Evolutionary conservation across 2,113 vertebrate species (phyloP).

Genomic region (Chauna torquata): DNA sequence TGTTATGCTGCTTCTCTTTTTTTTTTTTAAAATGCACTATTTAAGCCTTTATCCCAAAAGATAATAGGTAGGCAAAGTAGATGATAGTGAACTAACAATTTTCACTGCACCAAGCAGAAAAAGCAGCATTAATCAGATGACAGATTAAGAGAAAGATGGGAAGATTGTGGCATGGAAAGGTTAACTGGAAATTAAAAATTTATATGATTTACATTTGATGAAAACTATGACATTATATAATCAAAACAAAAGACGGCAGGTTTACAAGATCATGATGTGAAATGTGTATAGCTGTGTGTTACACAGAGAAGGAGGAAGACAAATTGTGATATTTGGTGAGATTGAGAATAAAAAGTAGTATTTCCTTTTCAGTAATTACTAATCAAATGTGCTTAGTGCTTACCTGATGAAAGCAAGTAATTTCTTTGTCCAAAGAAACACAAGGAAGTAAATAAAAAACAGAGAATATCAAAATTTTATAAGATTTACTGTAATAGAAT

Average conservation of each 20-base stretch:
- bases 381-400: background rate
- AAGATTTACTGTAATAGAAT: background rate
- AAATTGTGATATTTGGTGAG: background rate
- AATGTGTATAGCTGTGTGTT: background rate
- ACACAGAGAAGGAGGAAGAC: background rate
- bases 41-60: background rate
- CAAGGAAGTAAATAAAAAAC: background rate
- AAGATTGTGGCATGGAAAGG: background rate
- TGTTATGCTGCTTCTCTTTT: slow-evolving; percentile 28
- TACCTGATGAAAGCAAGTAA: background rate
- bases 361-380: background rate
- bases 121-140: background rate
- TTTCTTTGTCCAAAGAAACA: background rate
- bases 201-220: background rate
- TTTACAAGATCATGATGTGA: background rate
- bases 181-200: background rate
- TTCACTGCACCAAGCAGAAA: background rate
- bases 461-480: background rate
- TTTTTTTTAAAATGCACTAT: slow-evolving; percentile 51
- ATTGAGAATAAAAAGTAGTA: background rate
- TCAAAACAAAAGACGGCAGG: background rate
- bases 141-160: background rate
- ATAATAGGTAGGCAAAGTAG: slow-evolving; percentile 22
- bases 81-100: background rate
- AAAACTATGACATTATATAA: background rate